These are phyloP conservation scores for Folsomia manolachei DNA, from an alignment of 2,888 invertebrate species.

Conservation along the genomic window DNA sequence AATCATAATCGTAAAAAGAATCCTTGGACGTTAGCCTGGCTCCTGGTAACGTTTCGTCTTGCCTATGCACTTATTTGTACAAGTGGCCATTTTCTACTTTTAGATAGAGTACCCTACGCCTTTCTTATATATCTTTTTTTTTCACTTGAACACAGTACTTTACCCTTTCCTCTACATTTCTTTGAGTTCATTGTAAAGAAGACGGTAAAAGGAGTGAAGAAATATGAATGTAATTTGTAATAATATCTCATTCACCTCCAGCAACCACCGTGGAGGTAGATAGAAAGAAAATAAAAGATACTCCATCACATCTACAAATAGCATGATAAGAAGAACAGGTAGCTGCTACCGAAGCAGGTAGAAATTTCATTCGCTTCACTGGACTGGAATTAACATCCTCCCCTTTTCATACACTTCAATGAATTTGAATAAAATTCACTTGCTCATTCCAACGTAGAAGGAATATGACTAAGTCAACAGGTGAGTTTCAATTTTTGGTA, in stretches of 20 bases:
- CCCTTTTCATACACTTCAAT: neutral
- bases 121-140: too few species aligned
- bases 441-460: neutral
- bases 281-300: too few species aligned
- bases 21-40: neutral
- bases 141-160: too few species aligned
- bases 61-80: neutral
- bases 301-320: too few species aligned
- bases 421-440: neutral
- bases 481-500: neutral
- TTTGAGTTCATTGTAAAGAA: too few species aligned
- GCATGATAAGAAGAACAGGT: too few species aligned
- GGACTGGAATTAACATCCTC: neutral
- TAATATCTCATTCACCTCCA: neutral
- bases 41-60: too few species aligned
- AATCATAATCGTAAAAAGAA: slow-evolving; percentile 1
- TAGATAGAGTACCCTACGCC: neutral
- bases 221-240: neutral
- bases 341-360: too few species aligned
- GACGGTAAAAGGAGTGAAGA: neutral
- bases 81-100: neutral
- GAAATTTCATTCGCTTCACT: too few species aligned
- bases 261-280: too few species aligned
- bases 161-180: neutral
- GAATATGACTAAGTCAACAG: neutral